Conservation (phyloP, 2,113 vertebrate species). For the Rattus rattus region DNA sequence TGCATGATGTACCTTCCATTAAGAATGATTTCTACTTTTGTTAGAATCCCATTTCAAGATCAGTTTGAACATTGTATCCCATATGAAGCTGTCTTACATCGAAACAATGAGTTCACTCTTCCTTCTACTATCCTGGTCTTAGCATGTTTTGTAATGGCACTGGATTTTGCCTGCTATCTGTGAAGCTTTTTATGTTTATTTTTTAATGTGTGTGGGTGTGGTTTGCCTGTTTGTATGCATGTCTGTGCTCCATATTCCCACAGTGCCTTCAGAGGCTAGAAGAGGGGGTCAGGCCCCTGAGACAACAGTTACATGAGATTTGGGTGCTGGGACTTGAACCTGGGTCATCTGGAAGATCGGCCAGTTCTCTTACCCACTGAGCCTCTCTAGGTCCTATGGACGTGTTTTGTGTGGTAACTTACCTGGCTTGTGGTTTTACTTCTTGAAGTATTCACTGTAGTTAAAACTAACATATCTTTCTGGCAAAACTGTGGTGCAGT, state of each 20-base stretch:
- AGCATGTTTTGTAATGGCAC: background rate
- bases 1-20: background rate
- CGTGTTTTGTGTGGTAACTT: conserved; percentile 10
- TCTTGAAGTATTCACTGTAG: conserved; percentile 26
- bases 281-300: too few species aligned
- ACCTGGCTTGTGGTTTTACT: conserved; percentile 1
- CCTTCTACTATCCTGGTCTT: background rate
- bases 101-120: background rate
- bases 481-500: background rate
- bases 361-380: background rate
- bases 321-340: background rate
- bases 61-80: background rate
- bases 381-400: background rate
- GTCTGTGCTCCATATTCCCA: background rate
- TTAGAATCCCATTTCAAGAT: conserved; percentile 12
- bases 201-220: background rate
- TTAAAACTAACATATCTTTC: conserved; percentile 11
- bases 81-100: background rate
- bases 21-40: background rate
- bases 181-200: conserved; percentile 24
- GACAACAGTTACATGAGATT: background rate
- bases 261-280: background rate
- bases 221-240: background rate
- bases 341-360: background rate
- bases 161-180: conserved; percentile 9